phyloP scores from a whole-genome alignment of 2,888 invertebrate species.

The Bombyx huttoni region DNA sequence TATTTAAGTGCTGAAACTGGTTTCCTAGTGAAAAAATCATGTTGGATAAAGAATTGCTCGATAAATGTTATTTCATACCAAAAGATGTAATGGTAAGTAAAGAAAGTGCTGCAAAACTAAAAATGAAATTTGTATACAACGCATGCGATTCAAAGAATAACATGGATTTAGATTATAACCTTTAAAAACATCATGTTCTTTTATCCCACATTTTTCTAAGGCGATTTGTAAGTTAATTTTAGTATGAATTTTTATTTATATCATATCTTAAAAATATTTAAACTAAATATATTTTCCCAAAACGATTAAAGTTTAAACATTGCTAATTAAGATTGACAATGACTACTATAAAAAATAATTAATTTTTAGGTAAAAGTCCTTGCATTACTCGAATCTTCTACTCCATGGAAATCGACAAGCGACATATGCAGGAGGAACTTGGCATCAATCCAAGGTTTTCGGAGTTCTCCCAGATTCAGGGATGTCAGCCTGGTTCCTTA shows the following conservation, averaged over 20 bases:
- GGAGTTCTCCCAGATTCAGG: constrained; percentile 8
- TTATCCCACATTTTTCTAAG: too few relatives aligned
- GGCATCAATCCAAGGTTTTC: constrained; percentile 24
- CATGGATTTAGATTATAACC: too few relatives aligned
- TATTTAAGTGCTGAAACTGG: background rate
- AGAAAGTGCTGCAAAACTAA: background rate
- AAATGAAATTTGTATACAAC: background rate
- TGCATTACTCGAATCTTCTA: constrained; percentile 19
- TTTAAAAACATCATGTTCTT: too few relatives aligned
- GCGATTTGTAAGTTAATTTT: too few relatives aligned
- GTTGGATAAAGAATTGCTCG: constrained; percentile 10
- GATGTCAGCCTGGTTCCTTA: constrained; percentile 7
- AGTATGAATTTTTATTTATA: too few relatives aligned
- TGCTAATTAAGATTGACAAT: too few relatives aligned
- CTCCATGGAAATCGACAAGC: constrained; percentile 11
- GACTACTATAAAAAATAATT: too few relatives aligned
- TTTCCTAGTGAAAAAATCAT: background rate
- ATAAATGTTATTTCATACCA: constrained; percentile 30
- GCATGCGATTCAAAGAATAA: too few relatives aligned
- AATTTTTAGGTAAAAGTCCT: constrained; percentile 33
- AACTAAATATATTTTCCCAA: too few relatives aligned
- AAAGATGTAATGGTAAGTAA: constrained; percentile 41
- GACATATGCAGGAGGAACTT: constrained; percentile 30
- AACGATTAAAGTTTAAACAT: too few relatives aligned
- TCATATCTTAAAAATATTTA: too few relatives aligned